A percentile compares a stretch with the other conserved stretches of the same genome.
phyloP scores from a whole-genome alignment of 2,797 vertebrate species.

The Acropternis orthonyx region DNA sequence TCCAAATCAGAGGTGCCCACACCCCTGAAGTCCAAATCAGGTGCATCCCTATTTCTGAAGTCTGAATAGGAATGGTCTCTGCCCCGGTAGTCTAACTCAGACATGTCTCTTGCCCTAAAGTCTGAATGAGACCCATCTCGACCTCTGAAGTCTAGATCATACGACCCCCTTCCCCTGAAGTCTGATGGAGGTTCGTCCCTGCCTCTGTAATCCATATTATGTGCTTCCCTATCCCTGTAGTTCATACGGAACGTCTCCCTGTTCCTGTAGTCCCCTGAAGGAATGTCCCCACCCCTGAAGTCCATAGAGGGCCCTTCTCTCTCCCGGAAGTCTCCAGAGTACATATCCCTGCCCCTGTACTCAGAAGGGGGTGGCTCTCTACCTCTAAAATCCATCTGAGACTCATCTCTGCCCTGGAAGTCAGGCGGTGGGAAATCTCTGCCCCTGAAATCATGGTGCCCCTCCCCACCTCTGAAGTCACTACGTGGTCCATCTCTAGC shows the following conservation, averaged over 20 bases:
- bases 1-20: slow-evolving; percentile 81
- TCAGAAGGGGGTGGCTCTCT: slow-evolving; percentile 84
- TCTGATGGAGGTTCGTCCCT: slow-evolving; percentile 81
- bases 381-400: slow-evolving; percentile 85
- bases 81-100: slow-evolving; percentile 81
- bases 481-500: slow-evolving; percentile 83
- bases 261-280: slow-evolving; percentile 86
- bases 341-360: slow-evolving; percentile 83
- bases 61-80: slow-evolving; percentile 85
- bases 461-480: slow-evolving; percentile 88
- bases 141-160: slow-evolving; percentile 86
- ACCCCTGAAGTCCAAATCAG: slow-evolving; percentile 83
- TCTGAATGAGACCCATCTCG: slow-evolving; percentile 80
- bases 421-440: slow-evolving; percentile 85
- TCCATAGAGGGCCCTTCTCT: slow-evolving; percentile 84
- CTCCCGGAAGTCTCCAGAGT: slow-evolving; percentile 81
- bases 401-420: slow-evolving; percentile 84
- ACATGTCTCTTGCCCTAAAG: slow-evolving; percentile 77
- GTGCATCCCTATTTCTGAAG: slow-evolving; percentile 86
- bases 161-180: slow-evolving; percentile 84
- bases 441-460: slow-evolving; percentile 85
- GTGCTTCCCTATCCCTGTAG: slow-evolving; percentile 81
- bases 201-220: slow-evolving; percentile 85
- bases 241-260: slow-evolving; percentile 81
- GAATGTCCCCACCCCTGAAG: slow-evolving; percentile 79